A percentile compares a stretch with the other conserved stretches of the same genome.
Conservation (phyloP, 2,113 vertebrate genomes). For the Bostrychus sinensis region DNA sequence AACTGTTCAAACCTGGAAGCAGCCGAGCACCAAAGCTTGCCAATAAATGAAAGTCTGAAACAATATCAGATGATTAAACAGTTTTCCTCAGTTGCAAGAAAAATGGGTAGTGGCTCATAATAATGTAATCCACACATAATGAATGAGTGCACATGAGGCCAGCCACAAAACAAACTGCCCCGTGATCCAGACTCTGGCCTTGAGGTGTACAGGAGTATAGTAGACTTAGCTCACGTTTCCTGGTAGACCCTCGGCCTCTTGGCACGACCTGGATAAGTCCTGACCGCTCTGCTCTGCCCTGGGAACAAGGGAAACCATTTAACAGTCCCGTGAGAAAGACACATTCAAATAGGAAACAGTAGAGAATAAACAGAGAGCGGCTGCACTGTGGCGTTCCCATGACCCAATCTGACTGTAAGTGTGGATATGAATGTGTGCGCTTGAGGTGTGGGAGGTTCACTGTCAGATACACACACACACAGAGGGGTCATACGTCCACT, state of each 20-base stretch:
- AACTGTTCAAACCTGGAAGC: too few species aligned
- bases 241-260: conserved; percentile 54
- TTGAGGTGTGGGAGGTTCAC: conserved; percentile 39
- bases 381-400: conserved; percentile 71
- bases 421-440: conserved; percentile 40
- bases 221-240: conserved; percentile 48
- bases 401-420: conserved; percentile 68
- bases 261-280: conserved; percentile 67
- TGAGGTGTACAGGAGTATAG: conserved; percentile 11
- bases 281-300: conserved; percentile 66
- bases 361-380: conserved; percentile 73
- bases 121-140: neutral
- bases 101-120: neutral
- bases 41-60: too few species aligned
- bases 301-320: conserved; percentile 79
- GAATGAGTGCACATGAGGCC: conserved; percentile 4
- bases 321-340: conserved; percentile 78
- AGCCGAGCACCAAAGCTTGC: too few species aligned
- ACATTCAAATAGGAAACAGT: conserved; percentile 76
- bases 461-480: conserved; percentile 62
- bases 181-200: conserved; percentile 34
- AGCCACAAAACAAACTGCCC: conserved; percentile 26
- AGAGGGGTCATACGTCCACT: conserved; percentile 45
- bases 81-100: too few species aligned
- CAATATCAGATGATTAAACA: too few species aligned